These are phyloP conservation scores for Rhynchophorus ferrugineus DNA, from an alignment of 1,140 invertebrate genomes.

Conservation along the genomic window DNA sequence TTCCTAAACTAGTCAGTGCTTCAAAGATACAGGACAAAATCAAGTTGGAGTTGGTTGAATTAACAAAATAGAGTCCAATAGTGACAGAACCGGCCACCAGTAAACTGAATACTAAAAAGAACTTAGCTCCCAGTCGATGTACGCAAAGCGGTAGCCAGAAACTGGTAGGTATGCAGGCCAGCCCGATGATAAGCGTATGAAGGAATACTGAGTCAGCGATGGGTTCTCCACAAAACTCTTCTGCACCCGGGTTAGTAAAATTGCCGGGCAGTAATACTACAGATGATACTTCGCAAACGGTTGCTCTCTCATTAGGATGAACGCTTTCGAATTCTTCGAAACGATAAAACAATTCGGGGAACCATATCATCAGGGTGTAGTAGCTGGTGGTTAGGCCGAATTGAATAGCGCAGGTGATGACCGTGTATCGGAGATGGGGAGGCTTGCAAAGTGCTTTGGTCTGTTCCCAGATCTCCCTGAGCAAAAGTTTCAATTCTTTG, in stretches of 20 bases:
- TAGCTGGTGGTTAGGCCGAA: conserved; percentile 69
- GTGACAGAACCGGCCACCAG: conserved; percentile 64
- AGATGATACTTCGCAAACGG: conserved; percentile 64
- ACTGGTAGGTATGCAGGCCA: conserved; percentile 66
- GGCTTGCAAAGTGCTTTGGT: conserved; percentile 60
- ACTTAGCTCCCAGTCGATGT: conserved; percentile 63
- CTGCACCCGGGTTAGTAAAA: conserved; percentile 18
- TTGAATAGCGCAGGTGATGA: conserved; percentile 65
- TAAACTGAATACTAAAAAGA: conserved; percentile 69
- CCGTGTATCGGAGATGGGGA: conserved; percentile 60
- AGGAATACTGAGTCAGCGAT: conserved; percentile 59
- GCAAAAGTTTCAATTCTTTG: conserved; percentile 56
- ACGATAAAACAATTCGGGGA: conserved; percentile 69
- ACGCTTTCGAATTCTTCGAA: conserved; percentile 60
- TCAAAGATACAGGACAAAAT: conserved; percentile 67
- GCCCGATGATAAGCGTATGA: conserved; percentile 63
- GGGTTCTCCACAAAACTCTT: conserved; percentile 49
- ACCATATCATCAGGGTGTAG: conserved; percentile 78
- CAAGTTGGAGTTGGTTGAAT: conserved; percentile 60
- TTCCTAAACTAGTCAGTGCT: conserved; percentile 64
- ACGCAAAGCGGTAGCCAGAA: conserved; percentile 64
- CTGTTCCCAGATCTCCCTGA: conserved; percentile 57
- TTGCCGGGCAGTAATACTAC: conserved; percentile 38
- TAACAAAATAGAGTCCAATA: conserved; percentile 66
- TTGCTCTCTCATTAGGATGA: conserved; percentile 54